Conservation (phyloP, 2,888 invertebrate genomes). For the Barypeithes pellucidus region DNA sequence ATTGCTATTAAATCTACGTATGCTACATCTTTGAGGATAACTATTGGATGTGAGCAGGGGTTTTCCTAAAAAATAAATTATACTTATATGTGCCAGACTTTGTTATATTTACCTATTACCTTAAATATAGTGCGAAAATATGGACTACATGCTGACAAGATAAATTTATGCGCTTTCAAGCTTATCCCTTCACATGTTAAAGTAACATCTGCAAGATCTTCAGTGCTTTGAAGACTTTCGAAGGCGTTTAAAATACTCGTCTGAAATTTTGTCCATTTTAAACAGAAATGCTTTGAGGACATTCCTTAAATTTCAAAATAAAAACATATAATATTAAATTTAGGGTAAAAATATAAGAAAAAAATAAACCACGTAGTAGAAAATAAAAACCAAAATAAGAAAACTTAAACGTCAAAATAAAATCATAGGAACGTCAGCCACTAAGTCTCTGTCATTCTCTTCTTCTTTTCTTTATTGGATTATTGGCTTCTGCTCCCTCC, state of each 20-base stretch:
- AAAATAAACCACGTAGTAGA: conserved; percentile 45
- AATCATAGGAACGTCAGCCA: too few species aligned
- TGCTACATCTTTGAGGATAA: conserved; percentile 80
- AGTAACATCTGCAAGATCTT: conserved; percentile 83
- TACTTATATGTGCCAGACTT: neutral
- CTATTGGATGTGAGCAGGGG: conserved; percentile 83
- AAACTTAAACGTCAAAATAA: conserved; percentile 40
- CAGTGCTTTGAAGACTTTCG: conserved; percentile 79
- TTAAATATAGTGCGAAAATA: conserved; percentile 84
- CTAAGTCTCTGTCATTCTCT: too few species aligned
- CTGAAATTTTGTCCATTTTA: conserved; percentile 85
- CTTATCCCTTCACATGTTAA: conserved; percentile 82
- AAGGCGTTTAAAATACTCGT: conserved; percentile 80
- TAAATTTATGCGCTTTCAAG: conserved; percentile 83
- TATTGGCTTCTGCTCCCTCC: too few species aligned
- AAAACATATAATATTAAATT: conserved; percentile 29
- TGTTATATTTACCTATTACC: conserved; percentile 67
- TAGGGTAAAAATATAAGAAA: conserved; percentile 31
- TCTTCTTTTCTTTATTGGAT: too few species aligned
- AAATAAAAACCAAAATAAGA: conserved; percentile 46
- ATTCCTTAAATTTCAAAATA: conserved; percentile 48
- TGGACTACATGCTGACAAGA: conserved; percentile 83
- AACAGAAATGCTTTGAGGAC: conserved; percentile 78
- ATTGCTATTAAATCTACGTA: conserved; percentile 79
- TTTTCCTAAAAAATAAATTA: conserved; percentile 74